Base-by-base conservation (phyloP, 1,140 invertebrate species). In the Cephus cinctus region DNA sequence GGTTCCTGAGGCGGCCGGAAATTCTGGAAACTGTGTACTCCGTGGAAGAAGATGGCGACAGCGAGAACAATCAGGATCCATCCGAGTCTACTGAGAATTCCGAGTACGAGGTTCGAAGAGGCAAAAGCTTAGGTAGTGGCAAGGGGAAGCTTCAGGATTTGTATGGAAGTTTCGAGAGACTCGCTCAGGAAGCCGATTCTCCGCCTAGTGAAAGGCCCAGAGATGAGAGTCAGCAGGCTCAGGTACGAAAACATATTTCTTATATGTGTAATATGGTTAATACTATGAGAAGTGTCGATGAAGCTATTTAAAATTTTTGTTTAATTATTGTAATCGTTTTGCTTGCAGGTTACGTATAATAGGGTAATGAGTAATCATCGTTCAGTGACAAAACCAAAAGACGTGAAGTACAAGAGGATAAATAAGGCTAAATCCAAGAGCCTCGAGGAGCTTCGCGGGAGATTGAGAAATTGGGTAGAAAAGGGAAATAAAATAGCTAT, bases 361-460 rank as follows among this genome's bases (percentile, higher is more conserved):
- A 78, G 89, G 53, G 89, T 92, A 35, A 92, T 92, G 90, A 89
- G 87, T 18, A 93, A 92, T 70, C 90, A 93, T 72, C 80, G 90
- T 50, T 90, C 88, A 34, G 90, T 94, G 31, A 92, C 89, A 2
- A 92, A 92, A 72, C 89, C 90, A 44, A 92, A 92, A 75, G 90
- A 93, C 63, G 89, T 92, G 4, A 92, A 92, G 71, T 92, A 92
- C 76, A 92, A 92, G 67, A 81, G 89, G 54, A 92, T 92, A 70
- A 92, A 92, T 65, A 92, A 92, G 67, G 89, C 89, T 3, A 92
- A 92, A 70, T 92, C 89, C 18, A 91, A 92, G 75, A 92, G 89
- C 61, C 74, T 93, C 36, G 90, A 93, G 61, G 90, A 93, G 59
- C 66, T 93, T 32, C 73, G 90, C 4, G 90, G 89, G 0, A 80